These are phyloP conservation scores for Callorhinus ursinus DNA, from an alignment of 2,113 vertebrate species.

Conservation along the genomic window DNA sequence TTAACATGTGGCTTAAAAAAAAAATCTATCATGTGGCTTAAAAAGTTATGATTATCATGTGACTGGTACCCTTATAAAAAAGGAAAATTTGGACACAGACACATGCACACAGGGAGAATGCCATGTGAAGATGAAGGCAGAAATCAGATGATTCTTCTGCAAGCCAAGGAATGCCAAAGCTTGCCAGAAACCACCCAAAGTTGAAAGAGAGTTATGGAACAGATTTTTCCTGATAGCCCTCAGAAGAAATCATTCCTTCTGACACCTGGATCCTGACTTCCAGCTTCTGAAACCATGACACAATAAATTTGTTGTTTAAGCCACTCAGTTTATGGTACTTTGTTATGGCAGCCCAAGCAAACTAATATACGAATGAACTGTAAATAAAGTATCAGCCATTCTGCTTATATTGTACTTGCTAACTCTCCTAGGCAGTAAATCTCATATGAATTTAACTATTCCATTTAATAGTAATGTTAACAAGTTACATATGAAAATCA, in stretches of 20 bases:
- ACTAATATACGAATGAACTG: background rate
- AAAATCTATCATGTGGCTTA: background rate
- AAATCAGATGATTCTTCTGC: background rate
- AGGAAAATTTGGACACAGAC: background rate
- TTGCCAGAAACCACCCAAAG: background rate
- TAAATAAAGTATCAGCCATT: background rate
- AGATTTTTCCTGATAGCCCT: background rate
- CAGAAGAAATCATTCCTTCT: background rate
- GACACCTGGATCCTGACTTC: background rate
- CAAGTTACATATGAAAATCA: background rate
- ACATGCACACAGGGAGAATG: background rate
- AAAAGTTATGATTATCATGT: background rate
- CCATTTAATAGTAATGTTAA: conserved; percentile 2
- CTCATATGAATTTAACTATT: background rate
- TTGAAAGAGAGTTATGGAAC: background rate
- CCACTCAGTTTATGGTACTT: background rate
- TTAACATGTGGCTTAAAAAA: background rate
- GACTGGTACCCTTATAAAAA: background rate
- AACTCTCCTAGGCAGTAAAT: background rate
- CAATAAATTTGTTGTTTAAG: background rate
- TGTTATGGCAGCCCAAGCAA: background rate
- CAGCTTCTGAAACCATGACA: background rate
- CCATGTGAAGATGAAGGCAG: background rate
- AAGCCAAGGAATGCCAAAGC: background rate
- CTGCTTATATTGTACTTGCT: background rate